Base-by-base conservation (phyloP, 2,888 invertebrate genomes). In the Augiades crinisus region DNA sequence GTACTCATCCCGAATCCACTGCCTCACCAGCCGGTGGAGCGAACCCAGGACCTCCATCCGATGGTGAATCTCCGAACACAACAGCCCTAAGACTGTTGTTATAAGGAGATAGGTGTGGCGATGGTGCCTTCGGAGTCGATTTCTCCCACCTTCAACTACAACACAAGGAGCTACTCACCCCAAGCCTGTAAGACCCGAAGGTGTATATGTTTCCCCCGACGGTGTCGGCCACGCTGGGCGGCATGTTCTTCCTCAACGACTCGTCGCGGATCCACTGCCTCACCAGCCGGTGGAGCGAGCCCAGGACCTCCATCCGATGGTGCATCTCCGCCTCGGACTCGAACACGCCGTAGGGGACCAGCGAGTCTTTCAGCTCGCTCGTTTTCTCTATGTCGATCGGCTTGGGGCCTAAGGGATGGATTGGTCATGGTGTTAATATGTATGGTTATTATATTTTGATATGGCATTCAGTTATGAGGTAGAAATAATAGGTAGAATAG, bases 151-250 rank as follows among this genome's bases (percentile, higher is more conserved):
- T n/a, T n/a, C n/a, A n/a, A n/a, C 5, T 5, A 6, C 5, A 27
- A 27, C n/a, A 10, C 4, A 27, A 27, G 3, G 5, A 10, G n/a
- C 36, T n/a, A 84, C 91, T 87, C 64, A 92, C 99, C 65, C 99
- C 96, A 63, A 96, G 92, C 61, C 97, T 91, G 78, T 99, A 99
- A 50, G 99, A 99, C 37, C 99, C 99, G 83, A 99, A 99, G n/a
- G 99, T 99, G 75, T 98, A 99, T 56, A 99, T 98, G 88, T 99
- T 99, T 2, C 99, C 99, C 14, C 99, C 99, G 53, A 99, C 95
- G 61, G 94, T 94, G 49, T 97, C 97, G 1, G 97, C 96, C 1
- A 97, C 94, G 63, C 93, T 95, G 51, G 94, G 94, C 4, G 99
- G 98, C 94, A 99, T 96, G 81, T 98, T 98, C 82, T 96, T 95